phyloP scores from a whole-genome alignment of 2,888 invertebrate species.

The Chrysomela aeneicollis region DNA sequence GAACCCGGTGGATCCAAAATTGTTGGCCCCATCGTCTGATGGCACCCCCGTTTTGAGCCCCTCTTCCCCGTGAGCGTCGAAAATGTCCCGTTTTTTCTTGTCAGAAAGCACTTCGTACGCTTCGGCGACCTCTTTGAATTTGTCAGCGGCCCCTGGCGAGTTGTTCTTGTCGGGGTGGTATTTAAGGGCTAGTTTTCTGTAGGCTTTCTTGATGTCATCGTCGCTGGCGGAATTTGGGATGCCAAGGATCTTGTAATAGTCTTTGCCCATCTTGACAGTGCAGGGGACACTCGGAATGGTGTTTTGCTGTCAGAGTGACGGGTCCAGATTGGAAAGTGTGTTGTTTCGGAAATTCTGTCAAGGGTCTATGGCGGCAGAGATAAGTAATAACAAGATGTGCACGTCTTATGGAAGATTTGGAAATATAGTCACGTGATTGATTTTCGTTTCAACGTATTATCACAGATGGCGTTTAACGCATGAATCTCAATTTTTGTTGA shows the following conservation, averaged over 20 bases:
- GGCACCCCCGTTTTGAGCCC: constrained; percentile 79
- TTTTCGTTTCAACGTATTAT: too few species aligned
- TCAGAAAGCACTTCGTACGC: constrained; percentile 97
- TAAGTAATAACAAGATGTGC: too few species aligned
- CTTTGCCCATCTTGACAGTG: constrained; percentile 84
- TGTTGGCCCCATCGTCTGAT: constrained; percentile 56
- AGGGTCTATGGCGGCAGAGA: too few species aligned
- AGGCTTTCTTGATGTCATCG: constrained; percentile 96
- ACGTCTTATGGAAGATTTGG: too few species aligned
- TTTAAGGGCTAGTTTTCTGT: constrained; percentile 91
- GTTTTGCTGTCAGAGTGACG: neutral
- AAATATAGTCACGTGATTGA: too few species aligned
- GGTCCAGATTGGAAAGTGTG: neutral
- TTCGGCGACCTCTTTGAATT: constrained; percentile 95
- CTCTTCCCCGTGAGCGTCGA: constrained; percentile 90
- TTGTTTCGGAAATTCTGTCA: neutral
- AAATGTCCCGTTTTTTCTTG: constrained; percentile 91
- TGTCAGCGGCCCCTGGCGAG: constrained; percentile 88
- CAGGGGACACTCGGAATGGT: neutral
- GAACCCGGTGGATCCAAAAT: constrained; percentile 68
- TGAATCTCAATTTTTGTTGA: too few species aligned
- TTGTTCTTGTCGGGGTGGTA: constrained; percentile 99
- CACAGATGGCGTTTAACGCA: too few species aligned
- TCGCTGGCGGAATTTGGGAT: constrained; percentile 83
- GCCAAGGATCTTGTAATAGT: constrained; percentile 94